Percentiles rank a stretch among this genome's conserved stretches.
These are phyloP conservation scores for Protobothrops mucrosquamatus DNA, from an alignment of 2,113 vertebrate species.

Conservation along the genomic window DNA sequence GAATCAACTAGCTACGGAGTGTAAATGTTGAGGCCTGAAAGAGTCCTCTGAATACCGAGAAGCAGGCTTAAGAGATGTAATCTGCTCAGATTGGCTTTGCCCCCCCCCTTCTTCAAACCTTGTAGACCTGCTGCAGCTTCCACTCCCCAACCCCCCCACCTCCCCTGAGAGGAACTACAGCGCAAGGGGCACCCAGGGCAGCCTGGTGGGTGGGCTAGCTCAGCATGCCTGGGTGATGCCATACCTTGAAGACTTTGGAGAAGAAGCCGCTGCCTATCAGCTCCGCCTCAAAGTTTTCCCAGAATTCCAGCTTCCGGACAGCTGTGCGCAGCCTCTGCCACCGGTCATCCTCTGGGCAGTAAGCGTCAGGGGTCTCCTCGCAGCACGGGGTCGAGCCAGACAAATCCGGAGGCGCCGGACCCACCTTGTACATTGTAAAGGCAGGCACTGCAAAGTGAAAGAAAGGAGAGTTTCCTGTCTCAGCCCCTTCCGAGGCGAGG, in stretches of 20 bases:
- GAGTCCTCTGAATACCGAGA: not conserved
- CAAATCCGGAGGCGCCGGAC: constrained; percentile 35
- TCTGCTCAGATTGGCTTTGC: not conserved
- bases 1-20: not conserved
- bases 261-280: constrained; percentile 85
- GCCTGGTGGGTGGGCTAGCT: not conserved
- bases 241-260: constrained; percentile 87
- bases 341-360: constrained; percentile 76
- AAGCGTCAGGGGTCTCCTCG: constrained; percentile 75
- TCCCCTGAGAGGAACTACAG: not conserved
- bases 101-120: not conserved
- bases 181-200: not conserved
- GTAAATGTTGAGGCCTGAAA: not conserved
- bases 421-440: constrained; percentile 52
- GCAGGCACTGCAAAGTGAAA: not conserved
- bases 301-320: constrained; percentile 85
- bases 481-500: not conserved
- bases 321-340: constrained; percentile 85
- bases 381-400: constrained; percentile 29
- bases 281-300: constrained; percentile 82
- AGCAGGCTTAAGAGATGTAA: no score
- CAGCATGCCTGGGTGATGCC: not conserved
- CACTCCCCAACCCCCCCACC: not conserved
- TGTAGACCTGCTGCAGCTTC: not conserved
- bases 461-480: no score